Percentiles rank a stretch among this genome's conserved stretches.
Conservation (phyloP, 2,888 invertebrate genomes). For the Netelia fuscicornis region DNA sequence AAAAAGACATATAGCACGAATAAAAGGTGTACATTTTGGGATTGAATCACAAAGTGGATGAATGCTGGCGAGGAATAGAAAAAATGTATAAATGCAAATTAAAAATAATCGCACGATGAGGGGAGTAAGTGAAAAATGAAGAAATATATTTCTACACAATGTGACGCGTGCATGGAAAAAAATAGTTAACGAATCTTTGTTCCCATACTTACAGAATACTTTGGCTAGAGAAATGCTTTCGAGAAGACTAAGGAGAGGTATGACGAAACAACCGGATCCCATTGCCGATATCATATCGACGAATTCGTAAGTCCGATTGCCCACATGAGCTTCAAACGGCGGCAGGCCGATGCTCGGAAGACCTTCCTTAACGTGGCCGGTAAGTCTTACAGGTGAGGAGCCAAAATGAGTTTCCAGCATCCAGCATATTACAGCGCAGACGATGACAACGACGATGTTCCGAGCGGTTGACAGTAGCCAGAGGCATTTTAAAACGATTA, state of each 20-base stretch:
- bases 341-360: conserved; percentile 88
- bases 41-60: too few relatives aligned
- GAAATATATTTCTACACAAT: not conserved
- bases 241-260: conserved; percentile 89
- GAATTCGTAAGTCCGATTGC: conserved; percentile 86
- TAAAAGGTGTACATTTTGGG: too few relatives aligned
- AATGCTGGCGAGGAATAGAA: too few relatives aligned
- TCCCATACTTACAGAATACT: conserved; percentile 87
- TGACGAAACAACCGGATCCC: conserved; percentile 88
- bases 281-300: conserved; percentile 87
- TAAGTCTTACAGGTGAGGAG: conserved; percentile 88
- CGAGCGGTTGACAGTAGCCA: conserved; percentile 92
- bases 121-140: not conserved
- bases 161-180: too few relatives aligned
- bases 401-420: conserved; percentile 87
- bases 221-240: conserved; percentile 91
- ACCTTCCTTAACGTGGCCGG: conserved; percentile 90
- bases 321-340: conserved; percentile 88
- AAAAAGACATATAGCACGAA: too few relatives aligned
- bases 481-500: conserved; percentile 86
- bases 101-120: too few relatives aligned
- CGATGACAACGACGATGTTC: conserved; percentile 91
- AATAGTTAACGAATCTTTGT: not conserved
- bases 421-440: conserved; percentile 89
- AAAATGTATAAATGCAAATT: too few relatives aligned